A percentile compares a stretch with the other conserved stretches of the same genome.
Evolutionary conservation across 2,797 vertebrate genomes (phyloP).

Genomic region (Etheostoma perlongum): DNA sequence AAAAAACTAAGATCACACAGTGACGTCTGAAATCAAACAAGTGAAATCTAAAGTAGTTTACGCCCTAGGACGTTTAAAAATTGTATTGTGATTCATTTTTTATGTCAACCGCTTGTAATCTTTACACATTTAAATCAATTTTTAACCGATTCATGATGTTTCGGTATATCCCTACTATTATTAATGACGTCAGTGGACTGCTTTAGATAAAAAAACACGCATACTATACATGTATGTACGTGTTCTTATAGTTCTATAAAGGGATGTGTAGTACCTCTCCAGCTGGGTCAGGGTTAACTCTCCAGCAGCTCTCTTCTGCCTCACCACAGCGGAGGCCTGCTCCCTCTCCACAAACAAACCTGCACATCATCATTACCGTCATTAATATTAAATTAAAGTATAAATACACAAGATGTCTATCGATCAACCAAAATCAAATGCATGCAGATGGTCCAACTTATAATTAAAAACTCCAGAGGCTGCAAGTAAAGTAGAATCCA

Average conservation of each 20-base stretch:
- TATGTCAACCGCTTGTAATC: too few relatives aligned
- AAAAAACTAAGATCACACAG: too few relatives aligned
- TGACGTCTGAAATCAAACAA: too few relatives aligned
- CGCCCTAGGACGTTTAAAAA: too few relatives aligned
- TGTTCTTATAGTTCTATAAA: too few relatives aligned
- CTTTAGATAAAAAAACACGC: neutral
- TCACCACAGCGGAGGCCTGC: conserved; percentile 71
- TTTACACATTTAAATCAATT: too few relatives aligned
- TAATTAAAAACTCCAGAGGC: neutral
- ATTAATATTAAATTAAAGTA: neutral
- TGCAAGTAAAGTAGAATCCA: neutral
- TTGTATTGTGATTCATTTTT: too few relatives aligned
- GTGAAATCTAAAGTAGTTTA: too few relatives aligned
- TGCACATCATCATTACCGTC: conserved; percentile 23
- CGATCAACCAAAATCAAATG: neutral
- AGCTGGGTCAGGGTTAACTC: conserved; percentile 68
- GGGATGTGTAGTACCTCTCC: conserved; percentile 69
- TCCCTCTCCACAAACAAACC: conserved; percentile 75
- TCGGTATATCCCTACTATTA: too few relatives aligned
- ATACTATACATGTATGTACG: too few relatives aligned
- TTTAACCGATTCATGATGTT: too few relatives aligned
- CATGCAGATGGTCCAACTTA: neutral
- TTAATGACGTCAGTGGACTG: too few relatives aligned
- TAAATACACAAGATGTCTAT: neutral
- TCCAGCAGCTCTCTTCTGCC: conserved; percentile 76